These are phyloP conservation scores for Forbesichthys agassizii DNA, from an alignment of 2,113 vertebrate genomes.

Conservation along the genomic window DNA sequence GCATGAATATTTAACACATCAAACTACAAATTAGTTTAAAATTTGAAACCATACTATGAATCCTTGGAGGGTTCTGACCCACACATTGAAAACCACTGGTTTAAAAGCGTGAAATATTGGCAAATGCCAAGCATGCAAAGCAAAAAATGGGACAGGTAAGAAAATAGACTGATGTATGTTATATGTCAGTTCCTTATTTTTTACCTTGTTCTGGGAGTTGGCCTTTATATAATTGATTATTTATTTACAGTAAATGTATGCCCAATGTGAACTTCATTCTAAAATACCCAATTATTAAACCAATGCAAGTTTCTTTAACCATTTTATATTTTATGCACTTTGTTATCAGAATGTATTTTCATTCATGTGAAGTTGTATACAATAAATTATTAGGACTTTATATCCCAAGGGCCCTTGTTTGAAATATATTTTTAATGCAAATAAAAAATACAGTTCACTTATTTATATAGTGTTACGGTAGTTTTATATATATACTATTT, in stretches of 20 bases:
- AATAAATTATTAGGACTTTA: not conserved
- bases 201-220: no score
- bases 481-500: not conserved
- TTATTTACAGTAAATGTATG: slow-evolving; percentile 20
- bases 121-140: no score
- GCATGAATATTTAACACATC: no score
- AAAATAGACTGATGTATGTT: no score
- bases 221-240: not conserved
- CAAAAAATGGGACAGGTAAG: no score
- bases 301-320: slow-evolving; percentile 5
- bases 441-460: no score
- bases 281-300: slow-evolving; percentile 1
- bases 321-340: slow-evolving; percentile 35
- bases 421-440: not conserved
- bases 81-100: no score
- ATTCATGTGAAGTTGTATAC: slow-evolving; percentile 13
- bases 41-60: no score
- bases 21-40: no score
- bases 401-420: not conserved
- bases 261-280: slow-evolving; percentile 34
- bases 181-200: no score
- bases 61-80: no score
- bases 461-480: not conserved
- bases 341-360: slow-evolving; percentile 27
- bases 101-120: no score